These are phyloP conservation scores for Eublepharis macularius DNA, from an alignment of 2,113 vertebrate species.

Conservation along the genomic window DNA sequence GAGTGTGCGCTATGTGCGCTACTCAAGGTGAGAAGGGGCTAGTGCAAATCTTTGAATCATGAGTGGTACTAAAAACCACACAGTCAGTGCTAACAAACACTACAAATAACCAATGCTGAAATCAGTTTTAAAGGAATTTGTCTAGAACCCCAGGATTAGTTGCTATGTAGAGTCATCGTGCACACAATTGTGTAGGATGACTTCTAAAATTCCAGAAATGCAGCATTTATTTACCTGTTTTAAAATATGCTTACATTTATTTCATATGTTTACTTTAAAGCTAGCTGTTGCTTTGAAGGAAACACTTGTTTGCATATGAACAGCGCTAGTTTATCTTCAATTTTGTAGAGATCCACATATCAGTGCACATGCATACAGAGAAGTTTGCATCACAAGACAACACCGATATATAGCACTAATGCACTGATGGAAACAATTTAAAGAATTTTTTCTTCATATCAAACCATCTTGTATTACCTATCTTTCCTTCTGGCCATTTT, in stretches of 20 bases:
- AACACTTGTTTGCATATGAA: not conserved
- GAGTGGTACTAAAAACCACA: not conserved
- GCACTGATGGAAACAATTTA: not conserved
- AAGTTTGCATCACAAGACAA: not conserved
- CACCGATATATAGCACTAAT: not conserved
- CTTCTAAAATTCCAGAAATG: not conserved
- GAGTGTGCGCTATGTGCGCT: no score
- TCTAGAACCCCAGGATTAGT: not conserved
- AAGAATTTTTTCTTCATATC: no score
- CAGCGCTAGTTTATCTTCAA: no score
- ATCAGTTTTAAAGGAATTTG: not conserved
- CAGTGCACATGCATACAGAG: no score
- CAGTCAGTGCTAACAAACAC: not conserved
- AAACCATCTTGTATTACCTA: not conserved
- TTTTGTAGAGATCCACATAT: no score
- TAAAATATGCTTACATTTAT: not conserved
- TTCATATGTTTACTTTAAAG: not conserved
- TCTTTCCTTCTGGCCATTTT: not conserved
- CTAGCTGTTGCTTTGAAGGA: not conserved
- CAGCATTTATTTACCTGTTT: not conserved
- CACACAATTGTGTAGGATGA: not conserved
- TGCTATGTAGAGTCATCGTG: no score
- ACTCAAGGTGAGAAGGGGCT: no score
- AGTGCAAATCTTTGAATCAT: no score
- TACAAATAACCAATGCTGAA: not conserved